phyloP scores from a whole-genome alignment of 2,888 invertebrate genomes.

The Ennomos erosarius region DNA sequence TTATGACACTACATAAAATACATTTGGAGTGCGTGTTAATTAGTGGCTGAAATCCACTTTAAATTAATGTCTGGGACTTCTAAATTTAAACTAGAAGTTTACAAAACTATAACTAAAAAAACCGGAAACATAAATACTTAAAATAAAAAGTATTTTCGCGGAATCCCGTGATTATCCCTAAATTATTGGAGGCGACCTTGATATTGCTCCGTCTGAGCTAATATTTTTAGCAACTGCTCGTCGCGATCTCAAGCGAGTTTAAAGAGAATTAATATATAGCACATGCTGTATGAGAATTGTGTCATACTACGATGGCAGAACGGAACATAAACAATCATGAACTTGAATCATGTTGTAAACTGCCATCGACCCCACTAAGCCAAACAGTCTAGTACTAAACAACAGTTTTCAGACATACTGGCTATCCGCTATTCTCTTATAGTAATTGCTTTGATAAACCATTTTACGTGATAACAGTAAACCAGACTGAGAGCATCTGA shows the following conservation, averaged over 20 bases:
- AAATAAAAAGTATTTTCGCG: conserved; percentile 21
- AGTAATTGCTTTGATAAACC: too few relatives aligned
- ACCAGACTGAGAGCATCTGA: too few relatives aligned
- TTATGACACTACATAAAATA: conserved; percentile 11
- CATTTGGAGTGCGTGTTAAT: conserved; percentile 5
- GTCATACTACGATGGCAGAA: conserved; percentile 57
- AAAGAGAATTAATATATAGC: conserved; percentile 68
- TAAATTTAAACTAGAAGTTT: not conserved
- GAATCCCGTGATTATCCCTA: conserved; percentile 48
- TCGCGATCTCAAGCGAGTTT: conserved; percentile 63
- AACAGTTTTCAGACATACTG: too few relatives aligned
- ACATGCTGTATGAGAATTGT: conserved; percentile 59
- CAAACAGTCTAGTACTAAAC: conserved; percentile 8
- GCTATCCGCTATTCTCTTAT: too few relatives aligned
- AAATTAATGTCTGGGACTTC: conserved; percentile 4
- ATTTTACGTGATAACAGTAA: too few relatives aligned
- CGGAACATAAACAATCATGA: conserved; percentile 56
- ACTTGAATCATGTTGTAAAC: conserved; percentile 41
- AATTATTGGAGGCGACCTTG: conserved; percentile 67
- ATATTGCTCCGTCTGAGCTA: conserved; percentile 70
- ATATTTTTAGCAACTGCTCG: conserved; percentile 75
- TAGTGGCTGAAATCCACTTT: conserved; percentile 1
- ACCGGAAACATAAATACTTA: conserved; percentile 2
- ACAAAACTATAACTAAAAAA: not conserved
- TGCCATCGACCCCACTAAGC: conserved; percentile 31